Conservation (phyloP, 2,888 invertebrate species). For the Psococerastis gibbosa region DNA sequence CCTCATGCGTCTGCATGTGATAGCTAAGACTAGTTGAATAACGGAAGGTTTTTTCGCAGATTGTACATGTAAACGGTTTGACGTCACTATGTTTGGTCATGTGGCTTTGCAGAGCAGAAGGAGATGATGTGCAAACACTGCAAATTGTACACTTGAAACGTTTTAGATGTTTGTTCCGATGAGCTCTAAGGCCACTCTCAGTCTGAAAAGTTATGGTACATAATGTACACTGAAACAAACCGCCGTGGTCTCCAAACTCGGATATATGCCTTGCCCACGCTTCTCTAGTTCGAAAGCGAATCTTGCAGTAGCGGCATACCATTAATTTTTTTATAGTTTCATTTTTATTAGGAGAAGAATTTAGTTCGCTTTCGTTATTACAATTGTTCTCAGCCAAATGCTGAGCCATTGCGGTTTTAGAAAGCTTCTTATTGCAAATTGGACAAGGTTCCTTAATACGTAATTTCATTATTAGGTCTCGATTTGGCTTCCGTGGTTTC, state of each 20-base stretch:
- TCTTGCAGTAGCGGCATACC: too few relatives aligned
- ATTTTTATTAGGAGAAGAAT: too few relatives aligned
- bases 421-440: conserved; percentile 13
- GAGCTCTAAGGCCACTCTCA: not conserved
- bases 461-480: too few relatives aligned
- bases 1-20: conserved; percentile 5
- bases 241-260: not conserved
- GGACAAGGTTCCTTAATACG: too few relatives aligned
- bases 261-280: too few relatives aligned
- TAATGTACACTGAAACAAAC: not conserved
- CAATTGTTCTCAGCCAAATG: too few relatives aligned
- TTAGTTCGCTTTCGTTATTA: too few relatives aligned
- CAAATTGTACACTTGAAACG: not conserved
- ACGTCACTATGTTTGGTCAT: not conserved
- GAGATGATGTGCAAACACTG: not conserved
- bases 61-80: conserved; percentile 28
- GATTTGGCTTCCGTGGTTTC: too few relatives aligned
- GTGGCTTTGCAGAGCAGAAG: not conserved
- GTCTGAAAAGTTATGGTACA: not conserved
- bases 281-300: too few relatives aligned
- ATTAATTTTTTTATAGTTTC: too few relatives aligned
- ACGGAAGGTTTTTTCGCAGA: conserved; percentile 44
- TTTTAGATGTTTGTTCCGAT: not conserved
- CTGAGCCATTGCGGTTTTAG: not conserved
- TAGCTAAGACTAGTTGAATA: conserved; percentile 2